phyloP scores from a whole-genome alignment of 2,888 invertebrate species.

The Callinectes sapidus region DNA sequence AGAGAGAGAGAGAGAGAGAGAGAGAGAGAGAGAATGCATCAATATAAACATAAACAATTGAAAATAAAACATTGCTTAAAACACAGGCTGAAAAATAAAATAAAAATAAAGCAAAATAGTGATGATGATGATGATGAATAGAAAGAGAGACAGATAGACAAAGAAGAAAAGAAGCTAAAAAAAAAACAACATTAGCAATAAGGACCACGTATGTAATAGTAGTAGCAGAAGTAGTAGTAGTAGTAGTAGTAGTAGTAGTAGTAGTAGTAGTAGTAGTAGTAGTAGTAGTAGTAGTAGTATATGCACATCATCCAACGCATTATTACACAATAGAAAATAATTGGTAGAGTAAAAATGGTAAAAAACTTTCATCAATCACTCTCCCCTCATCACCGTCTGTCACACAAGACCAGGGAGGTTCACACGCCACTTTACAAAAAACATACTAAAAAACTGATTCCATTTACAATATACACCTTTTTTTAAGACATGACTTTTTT shows the following conservation, averaged over 20 bases:
- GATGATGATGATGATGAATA: too few species aligned
- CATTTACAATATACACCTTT: slow-evolving; percentile 68
- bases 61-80: neutral
- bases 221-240: neutral
- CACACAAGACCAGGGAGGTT: neutral
- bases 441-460: slow-evolving; percentile 63
- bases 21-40: too few species aligned
- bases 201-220: neutral
- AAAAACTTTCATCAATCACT: slow-evolving; percentile 46
- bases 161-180: neutral
- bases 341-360: slow-evolving; percentile 63
- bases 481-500: neutral
- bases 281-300: slow-evolving; percentile 4
- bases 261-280: neutral
- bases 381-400: neutral
- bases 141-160: neutral
- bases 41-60: neutral
- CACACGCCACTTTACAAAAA: slow-evolving; percentile 39
- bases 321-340: slow-evolving; percentile 63
- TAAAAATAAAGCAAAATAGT: neutral
- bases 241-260: slow-evolving; percentile 1
- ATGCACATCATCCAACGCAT: slow-evolving; percentile 53
- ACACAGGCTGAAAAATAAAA: neutral
- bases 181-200: neutral
- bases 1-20: slow-evolving; percentile 8